phyloP scores from a whole-genome alignment of 1,140 invertebrate genomes.

The Phymorhynchus buccinoides region DNA sequence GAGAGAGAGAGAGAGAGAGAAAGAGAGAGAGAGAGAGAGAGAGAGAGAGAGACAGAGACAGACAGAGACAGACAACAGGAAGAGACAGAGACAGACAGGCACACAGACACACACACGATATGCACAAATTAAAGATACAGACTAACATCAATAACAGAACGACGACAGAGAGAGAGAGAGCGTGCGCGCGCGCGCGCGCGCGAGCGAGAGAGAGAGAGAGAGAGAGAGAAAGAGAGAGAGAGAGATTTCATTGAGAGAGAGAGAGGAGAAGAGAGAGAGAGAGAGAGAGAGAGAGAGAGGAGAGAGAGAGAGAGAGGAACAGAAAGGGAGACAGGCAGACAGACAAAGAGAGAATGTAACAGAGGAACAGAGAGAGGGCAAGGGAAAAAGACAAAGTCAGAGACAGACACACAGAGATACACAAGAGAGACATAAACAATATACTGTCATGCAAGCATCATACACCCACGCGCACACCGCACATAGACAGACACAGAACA shows the following conservation, averaged over 20 bases:
- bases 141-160: no score
- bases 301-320: not conserved
- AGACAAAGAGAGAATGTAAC: not conserved
- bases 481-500: not conserved
- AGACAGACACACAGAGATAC: not conserved
- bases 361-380: not conserved
- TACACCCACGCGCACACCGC: not conserved
- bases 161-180: no score
- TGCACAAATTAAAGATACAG: no score
- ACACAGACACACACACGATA: not conserved
- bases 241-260: no score
- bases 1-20: not conserved
- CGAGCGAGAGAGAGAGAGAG: no score
- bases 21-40: not conserved
- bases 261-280: no score
- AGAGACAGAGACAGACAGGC: not conserved
- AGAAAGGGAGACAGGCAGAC: constrained; percentile 1
- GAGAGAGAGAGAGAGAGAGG: no score
- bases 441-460: not conserved
- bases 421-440: not conserved
- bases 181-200: no score
- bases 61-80: no score
- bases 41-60: not conserved
- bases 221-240: no score
- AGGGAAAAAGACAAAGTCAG: not conserved